Percentiles rank a stretch among this genome's conserved stretches.
Evolutionary conservation across 1,140 invertebrate genomes (phyloP).

Genomic region (Plectrocnemia conspersa): DNA sequence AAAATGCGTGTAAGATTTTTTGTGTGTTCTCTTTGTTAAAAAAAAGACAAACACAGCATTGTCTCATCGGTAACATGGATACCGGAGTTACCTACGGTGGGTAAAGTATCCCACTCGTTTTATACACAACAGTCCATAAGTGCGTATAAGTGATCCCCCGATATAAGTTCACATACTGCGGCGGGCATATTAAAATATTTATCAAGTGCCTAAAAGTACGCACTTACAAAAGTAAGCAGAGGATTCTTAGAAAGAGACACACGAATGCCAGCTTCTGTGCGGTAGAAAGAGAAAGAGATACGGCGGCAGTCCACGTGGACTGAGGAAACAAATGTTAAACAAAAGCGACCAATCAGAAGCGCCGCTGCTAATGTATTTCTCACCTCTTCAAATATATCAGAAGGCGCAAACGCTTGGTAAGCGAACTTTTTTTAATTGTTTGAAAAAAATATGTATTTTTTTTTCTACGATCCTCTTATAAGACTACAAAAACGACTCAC

Average conservation of each 20-base stretch:
- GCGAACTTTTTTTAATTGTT: too few species aligned
- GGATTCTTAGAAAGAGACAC: constrained; percentile 20
- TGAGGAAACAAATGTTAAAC: constrained; percentile 30
- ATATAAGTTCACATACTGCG: constrained; percentile 17
- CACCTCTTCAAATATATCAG: constrained; percentile 31
- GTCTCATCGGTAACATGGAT: too few species aligned
- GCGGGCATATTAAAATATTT: constrained; percentile 35
- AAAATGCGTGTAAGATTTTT: too few species aligned
- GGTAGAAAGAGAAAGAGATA: constrained; percentile 17
- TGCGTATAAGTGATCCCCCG: constrained; percentile 14
- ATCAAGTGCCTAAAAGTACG: constrained; percentile 33
- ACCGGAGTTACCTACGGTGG: too few species aligned
- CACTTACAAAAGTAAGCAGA: constrained; percentile 32
- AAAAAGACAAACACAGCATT: too few species aligned
- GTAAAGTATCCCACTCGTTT: constrained; percentile 14
- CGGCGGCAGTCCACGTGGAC: constrained; percentile 29
- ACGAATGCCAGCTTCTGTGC: constrained; percentile 1
- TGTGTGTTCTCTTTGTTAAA: too few species aligned
- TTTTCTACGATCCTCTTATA: too few species aligned
- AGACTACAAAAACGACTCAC: too few species aligned
- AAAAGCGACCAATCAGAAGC: constrained; percentile 32
- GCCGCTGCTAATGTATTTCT: constrained; percentile 34
- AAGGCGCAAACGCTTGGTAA: neutral
- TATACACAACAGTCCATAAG: constrained; percentile 9
- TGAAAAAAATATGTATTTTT: too few species aligned